phyloP scores from a whole-genome alignment of 92 coral and sea anemone species.

The Pocillopora grandis region DNA sequence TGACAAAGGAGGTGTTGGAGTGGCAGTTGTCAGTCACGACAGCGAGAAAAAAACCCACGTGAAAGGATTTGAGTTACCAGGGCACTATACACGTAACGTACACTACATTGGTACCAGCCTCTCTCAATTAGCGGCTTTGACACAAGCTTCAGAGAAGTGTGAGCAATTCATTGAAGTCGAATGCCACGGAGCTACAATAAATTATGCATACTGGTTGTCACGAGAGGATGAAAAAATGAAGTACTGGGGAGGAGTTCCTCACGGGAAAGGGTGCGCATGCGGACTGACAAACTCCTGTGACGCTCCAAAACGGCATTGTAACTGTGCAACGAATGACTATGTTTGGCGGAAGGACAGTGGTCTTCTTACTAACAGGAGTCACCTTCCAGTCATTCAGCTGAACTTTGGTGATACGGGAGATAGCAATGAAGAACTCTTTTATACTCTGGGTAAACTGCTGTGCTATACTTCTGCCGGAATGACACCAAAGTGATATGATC shows the following conservation, averaged over 20 bases:
- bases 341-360: conserved; percentile 40
- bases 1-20: too few species aligned
- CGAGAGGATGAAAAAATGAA: neutral
- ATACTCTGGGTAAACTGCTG: conserved; percentile 24
- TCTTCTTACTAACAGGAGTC: conserved; percentile 21
- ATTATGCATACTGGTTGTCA: neutral
- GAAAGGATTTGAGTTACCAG: neutral
- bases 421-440: conserved; percentile 12
- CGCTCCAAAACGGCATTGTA: neutral
- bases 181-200: neutral
- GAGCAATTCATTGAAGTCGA: conserved; percentile 30
- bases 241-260: conserved; percentile 11
- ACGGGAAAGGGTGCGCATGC: conserved; percentile 8
- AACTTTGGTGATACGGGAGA: conserved; percentile 38
- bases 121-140: conserved; percentile 20
- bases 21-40: conserved; percentile 52
- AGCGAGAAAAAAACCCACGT: conserved; percentile 32
- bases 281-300: conserved; percentile 3
- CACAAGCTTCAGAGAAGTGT: conserved; percentile 2
- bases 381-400: conserved; percentile 42
- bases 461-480: neutral
- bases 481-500: too few species aligned
- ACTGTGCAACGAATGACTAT: conserved; percentile 30
- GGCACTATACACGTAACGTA: neutral
- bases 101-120: conserved; percentile 19